Evolutionary conservation across 2,888 invertebrate species (phyloP).

Genomic region (Pheosia gnoma): DNA sequence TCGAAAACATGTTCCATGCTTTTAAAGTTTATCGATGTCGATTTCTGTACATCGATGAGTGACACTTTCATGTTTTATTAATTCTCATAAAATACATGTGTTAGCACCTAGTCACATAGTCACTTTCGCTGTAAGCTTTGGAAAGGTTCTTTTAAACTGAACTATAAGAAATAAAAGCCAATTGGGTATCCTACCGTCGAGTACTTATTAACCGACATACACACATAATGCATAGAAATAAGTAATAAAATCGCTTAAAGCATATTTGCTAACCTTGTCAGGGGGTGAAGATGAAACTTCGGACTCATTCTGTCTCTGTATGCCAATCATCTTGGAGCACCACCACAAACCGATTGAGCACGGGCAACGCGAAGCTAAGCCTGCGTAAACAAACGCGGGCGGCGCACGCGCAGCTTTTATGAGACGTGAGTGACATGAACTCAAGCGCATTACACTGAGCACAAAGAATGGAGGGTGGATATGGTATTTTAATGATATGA

Average conservation of each 20-base stretch:
- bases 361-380: slow-evolving; percentile 16
- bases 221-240: background rate
- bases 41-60: too few species aligned
- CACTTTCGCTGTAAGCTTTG: too few species aligned
- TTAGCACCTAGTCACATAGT: too few species aligned
- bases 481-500: slow-evolving; percentile 23
- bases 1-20: too few species aligned
- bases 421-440: slow-evolving; percentile 35
- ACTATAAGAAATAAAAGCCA: too few species aligned
- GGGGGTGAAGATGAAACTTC: slow-evolving; percentile 54
- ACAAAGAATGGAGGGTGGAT: slow-evolving; percentile 21
- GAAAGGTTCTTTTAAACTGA: too few species aligned
- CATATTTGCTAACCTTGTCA: slow-evolving; percentile 46
- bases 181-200: too few species aligned
- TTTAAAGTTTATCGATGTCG: too few species aligned
- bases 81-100: too few species aligned
- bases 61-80: too few species aligned
- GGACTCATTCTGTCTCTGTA: slow-evolving; percentile 24
- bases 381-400: slow-evolving; percentile 64
- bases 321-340: slow-evolving; percentile 40
- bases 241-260: slow-evolving; percentile 1
- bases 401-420: slow-evolving; percentile 51
- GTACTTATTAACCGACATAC: background rate
- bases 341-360: slow-evolving; percentile 15
- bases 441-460: slow-evolving; percentile 1